Conservation (phyloP, 2,797 vertebrate genomes). For the Cossypha heuglini region DNA sequence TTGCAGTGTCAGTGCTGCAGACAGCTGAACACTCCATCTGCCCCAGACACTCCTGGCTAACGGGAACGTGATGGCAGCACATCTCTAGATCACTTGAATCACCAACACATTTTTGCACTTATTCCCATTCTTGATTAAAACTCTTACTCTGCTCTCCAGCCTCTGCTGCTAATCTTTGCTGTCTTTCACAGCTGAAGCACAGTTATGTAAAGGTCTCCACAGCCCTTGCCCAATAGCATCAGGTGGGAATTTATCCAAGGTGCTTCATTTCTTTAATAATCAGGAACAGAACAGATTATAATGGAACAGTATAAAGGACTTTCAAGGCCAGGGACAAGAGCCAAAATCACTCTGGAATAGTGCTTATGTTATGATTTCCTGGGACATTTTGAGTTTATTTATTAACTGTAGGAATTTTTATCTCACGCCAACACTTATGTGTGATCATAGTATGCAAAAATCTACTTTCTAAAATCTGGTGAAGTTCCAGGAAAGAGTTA, state of each 20-base stretch:
- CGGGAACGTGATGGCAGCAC: not conserved
- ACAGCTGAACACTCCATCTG: not conserved
- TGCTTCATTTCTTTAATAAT: not conserved
- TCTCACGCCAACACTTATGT: not conserved
- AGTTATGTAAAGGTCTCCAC: not conserved
- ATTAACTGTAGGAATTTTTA: not conserved
- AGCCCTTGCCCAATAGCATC: not conserved
- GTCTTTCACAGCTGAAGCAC: not conserved
- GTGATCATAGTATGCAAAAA: not conserved
- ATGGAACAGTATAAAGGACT: not conserved
- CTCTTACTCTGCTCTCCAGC: not conserved
- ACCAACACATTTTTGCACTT: not conserved
- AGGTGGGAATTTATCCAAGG: constrained; percentile 19
- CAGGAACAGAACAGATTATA: not conserved
- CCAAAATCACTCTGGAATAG: not conserved
- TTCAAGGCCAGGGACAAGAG: not conserved
- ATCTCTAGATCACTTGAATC: not conserved
- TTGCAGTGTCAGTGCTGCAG: not conserved
- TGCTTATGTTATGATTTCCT: not conserved
- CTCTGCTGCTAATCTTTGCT: not conserved
- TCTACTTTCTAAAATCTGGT: not conserved
- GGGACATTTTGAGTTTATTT: constrained; percentile 7
- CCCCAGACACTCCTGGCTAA: not conserved
- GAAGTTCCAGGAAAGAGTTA: not conserved
- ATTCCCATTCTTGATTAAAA: not conserved